Evolutionary conservation across 2,797 vertebrate genomes (phyloP), one percentile per base, ranked within the genome.

Genomic region (Microchirus variegatus): DNA sequence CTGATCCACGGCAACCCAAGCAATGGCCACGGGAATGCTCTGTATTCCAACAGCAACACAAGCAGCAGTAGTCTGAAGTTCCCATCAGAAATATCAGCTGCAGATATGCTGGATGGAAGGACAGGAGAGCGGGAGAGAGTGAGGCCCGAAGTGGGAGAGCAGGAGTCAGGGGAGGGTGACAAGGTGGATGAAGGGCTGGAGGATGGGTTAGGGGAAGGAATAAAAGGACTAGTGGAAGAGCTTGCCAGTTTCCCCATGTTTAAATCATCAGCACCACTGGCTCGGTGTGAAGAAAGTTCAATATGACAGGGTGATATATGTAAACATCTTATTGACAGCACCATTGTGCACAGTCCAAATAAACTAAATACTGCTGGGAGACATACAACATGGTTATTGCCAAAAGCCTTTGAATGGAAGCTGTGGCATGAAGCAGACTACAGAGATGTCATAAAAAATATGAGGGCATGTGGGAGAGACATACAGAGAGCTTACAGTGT

Each of bases 251-350:
- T 93, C 11, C 77, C 91, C 5, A 60, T 82, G 67, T 91, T 93
- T 43, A 92, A 90, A 15, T 91, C 89, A 18, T 37, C 83, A 13
- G 95, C 94, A 11, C 94, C 95, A 0, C 77, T 96, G 53, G 95
- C 95, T 10, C 73, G 78, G 2, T 95, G 94, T 52, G 95, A 96
- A 70, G 95, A 96, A 80, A 96, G 94, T 18, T 96, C 95, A 4
- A 96, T 96, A 81, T 96, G 86, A 93, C 47, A 22, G 44, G 13
- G 8, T 13, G 17, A 66, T 8, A 16, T 7, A 26, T 49, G 47
- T 12, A 31, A 46, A 53, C 8, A 6, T 36, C 37, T 19, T 11
- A 9, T 38, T 16, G n/a, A 53, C 17, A 15, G 41, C 47, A 64
- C 31, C 67, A 45, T 67, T 73, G 60, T 71, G 63, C 71, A 56